Evolutionary conservation across 2,797 vertebrate species (phyloP).

Genomic region (Smutsia temminckii): DNA sequence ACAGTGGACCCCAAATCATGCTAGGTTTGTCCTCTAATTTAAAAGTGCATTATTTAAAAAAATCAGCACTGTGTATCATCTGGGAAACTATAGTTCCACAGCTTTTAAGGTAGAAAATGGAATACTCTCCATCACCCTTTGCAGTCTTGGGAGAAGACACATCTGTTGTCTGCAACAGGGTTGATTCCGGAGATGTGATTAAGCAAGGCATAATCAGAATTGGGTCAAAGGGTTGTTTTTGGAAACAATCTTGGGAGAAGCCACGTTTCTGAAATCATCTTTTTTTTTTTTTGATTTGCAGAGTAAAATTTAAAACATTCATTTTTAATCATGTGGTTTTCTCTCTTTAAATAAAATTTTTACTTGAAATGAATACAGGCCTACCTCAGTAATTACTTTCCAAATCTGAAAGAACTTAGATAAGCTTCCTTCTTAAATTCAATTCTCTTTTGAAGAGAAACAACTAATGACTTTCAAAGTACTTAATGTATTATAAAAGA

Average conservation of each 20-base stretch:
- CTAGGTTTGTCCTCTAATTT: not conserved
- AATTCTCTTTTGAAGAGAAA: constrained; percentile 71
- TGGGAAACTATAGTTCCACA: not conserved
- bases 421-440: constrained; percentile 64
- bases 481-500: constrained; percentile 58
- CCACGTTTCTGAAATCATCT: not conserved
- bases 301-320: constrained; percentile 62
- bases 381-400: constrained; percentile 69
- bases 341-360: constrained; percentile 52
- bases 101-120: not conserved
- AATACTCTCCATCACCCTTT: not conserved
- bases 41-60: not conserved
- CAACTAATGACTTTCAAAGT: constrained; percentile 68
- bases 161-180: not conserved
- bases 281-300: constrained; percentile 35
- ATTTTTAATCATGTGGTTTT: constrained; percentile 60
- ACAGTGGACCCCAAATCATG: not conserved
- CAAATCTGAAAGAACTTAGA: constrained; percentile 71
- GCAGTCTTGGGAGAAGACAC: not conserved
- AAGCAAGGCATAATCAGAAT: not conserved
- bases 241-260: constrained; percentile 46
- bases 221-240: constrained; percentile 11
- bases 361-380: constrained; percentile 60
- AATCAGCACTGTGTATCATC: not conserved
- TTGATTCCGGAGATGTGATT: not conserved